Base-by-base conservation (phyloP, 2,797 vertebrate genomes). In the Petrocephalus schoutedeni region DNA sequence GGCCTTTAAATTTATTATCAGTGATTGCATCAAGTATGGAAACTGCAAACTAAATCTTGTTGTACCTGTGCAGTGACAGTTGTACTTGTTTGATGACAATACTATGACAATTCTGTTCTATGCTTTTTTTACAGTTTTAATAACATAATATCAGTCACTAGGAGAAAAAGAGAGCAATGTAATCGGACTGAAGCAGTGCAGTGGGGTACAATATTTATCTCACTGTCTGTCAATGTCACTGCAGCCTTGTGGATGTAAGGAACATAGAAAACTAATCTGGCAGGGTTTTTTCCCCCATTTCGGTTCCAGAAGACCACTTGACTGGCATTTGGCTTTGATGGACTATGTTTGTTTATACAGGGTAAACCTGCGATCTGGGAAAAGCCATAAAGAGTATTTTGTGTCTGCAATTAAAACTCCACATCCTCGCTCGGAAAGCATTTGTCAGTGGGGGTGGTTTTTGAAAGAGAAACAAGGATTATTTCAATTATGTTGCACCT, bases 301-400 rank as follows among this genome's bases (percentile, higher is more conserved):
- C 82, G 85, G 67, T 51, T 87, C 41, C 64, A 80, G 19, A 59
- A 74, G 85, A 80, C 32, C 56, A 51, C 85, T 88, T 87, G 88
- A 89, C 41, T 86, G 64, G 51, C 85, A 36, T 80, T 61, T 57
- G 54, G 9, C 88, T 53, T 59, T 64, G 57, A 59, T 53, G 71
- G n/a, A 59, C 32, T 83, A 5, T 87, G 85, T 83, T 89, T 89
- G 88, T 89, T 89, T 89, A 89, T 49, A 64, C 36, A 82, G 54
- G 36, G 21, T n/a, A 71, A 61, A 87, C 61, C 85, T 82, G 8
- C 59, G 41, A 87, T 82, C 56, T 61, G 85, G 84, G 80, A 85
- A 88, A 64, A 85, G 83, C 77, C 53, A 64, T 80, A 58, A 74
- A 86, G 67, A 28, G 56, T 58, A 86, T 21, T 87, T 45, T 28